Base-by-base conservation (phyloP, 1,140 invertebrate genomes). In the Drosophila willistoni region DNA sequence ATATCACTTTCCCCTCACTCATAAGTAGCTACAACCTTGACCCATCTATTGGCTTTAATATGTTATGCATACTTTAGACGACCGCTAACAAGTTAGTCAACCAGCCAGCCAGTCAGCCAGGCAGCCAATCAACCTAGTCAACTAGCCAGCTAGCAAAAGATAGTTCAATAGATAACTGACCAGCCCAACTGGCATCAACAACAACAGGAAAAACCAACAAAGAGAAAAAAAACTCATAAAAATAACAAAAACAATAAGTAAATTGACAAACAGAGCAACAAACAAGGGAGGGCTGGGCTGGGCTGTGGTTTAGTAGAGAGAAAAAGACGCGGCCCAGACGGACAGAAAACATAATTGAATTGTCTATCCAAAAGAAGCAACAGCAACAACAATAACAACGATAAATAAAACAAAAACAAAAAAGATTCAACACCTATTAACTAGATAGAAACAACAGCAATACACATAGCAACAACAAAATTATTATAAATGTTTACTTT, bases 21-120 rank as follows among this genome's bases (percentile, higher is more conserved):
- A 17, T 47, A 47, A 47, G 39, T 61, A 55, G 55, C 51, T 19
- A 42, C 68, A 54, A 69, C 74, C 74, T 77, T 77, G 74, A 81
- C 73, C 75, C 69, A 71, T 51, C 61, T 70, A 71, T 34, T 47
- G 34, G 56, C 44, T 54, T 42, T 17, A 71, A 42, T 55, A 71
- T 73, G 66, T 59, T 51, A 19, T 61, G 56, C 62, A 65, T 65
- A 51, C 33, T 41, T 36, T 55, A 44, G 19, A 64, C 64, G 65
- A 78, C 29, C 69, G 69, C 70, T 68, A 77, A 67, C 71, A 68
- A 70, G 72, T 81, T 81, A 70, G 66, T 60, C 65, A 76, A 76
- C 42, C 36, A 51, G 44, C 14, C 17, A 42, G 41, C 0, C 44
- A 47, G 44, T 36, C 36, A 51, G 44, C 14, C 17, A 42, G 41